Conservation (phyloP, 2,797 vertebrate species). For the Antennarius maculatus region DNA sequence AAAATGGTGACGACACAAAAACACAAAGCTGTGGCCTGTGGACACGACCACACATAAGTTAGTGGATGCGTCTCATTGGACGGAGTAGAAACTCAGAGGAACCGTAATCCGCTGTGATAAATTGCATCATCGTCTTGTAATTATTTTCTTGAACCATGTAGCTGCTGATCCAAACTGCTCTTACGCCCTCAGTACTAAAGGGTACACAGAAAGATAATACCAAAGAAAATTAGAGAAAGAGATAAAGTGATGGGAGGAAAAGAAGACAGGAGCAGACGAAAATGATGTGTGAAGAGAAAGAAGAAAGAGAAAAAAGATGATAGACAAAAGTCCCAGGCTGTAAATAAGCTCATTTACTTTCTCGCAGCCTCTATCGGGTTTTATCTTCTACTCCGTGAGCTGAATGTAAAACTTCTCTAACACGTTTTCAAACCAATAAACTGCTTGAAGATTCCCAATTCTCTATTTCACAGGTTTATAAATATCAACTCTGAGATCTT, state of each 20-base stretch:
- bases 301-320: conserved; percentile 22
- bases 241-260: not conserved
- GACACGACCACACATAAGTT: conserved; percentile 41
- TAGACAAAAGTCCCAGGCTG: conserved; percentile 42
- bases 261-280: not conserved
- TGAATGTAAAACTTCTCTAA: conserved; percentile 47
- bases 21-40: conserved; percentile 22
- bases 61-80: conserved; percentile 36
- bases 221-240: conserved; percentile 15
- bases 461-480: conserved; percentile 9
- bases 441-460: not conserved
- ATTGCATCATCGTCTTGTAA: conserved; percentile 60
- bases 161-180: conserved; percentile 56
- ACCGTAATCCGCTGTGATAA: conserved; percentile 71
- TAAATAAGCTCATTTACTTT: conserved; percentile 74
- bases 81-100: conserved; percentile 31
- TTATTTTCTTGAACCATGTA: conserved; percentile 63
- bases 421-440: not conserved
- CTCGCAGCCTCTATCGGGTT: conserved; percentile 53
- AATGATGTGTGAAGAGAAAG: conserved; percentile 13
- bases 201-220: conserved; percentile 19
- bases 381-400: conserved; percentile 50
- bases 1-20: conserved; percentile 7
- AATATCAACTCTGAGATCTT: not conserved
- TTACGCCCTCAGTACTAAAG: conserved; percentile 36